Conservation (phyloP, 2,888 invertebrate genomes). For the Hypomecis atomaria region DNA sequence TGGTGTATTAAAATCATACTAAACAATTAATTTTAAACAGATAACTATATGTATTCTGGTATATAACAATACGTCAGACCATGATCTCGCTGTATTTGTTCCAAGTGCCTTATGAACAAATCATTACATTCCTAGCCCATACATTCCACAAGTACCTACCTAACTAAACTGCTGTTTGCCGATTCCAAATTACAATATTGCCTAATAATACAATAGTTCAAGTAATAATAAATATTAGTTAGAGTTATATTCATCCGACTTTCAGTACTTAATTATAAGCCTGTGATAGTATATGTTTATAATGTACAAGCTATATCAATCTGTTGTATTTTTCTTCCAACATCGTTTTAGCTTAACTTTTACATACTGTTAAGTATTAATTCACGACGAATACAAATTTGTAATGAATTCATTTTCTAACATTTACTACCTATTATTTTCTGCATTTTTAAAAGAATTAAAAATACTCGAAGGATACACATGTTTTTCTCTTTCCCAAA, state of each 20-base stretch:
- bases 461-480: conserved; percentile 65
- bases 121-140: conserved; percentile 70
- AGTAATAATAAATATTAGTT: conserved; percentile 18
- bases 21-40: conserved; percentile 37
- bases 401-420: conserved; percentile 82
- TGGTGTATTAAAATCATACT: conserved; percentile 40
- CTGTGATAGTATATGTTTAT: conserved; percentile 73
- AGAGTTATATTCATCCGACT: conserved; percentile 36
- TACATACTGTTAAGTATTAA: conserved; percentile 35
- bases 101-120: conserved; percentile 83
- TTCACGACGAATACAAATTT: conserved; percentile 76
- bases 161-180: conserved; percentile 20
- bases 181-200: conserved; percentile 21
- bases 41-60: conserved; percentile 38
- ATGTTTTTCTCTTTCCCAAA: conserved; percentile 20
- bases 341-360: conserved; percentile 41
- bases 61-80: conserved; percentile 53
- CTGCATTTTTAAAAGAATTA: conserved; percentile 79
- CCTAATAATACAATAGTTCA: conserved; percentile 24
- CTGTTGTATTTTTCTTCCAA: conserved; percentile 47
- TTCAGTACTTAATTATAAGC: conserved; percentile 70
- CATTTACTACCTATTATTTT: conserved; percentile 77
- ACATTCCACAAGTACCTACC: conserved; percentile 61
- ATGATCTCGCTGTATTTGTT: conserved; percentile 77
- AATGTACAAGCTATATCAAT: conserved; percentile 37